phyloP scores from a whole-genome alignment of 2,797 vertebrate species.

The Helicolenus hilgendorfi region DNA sequence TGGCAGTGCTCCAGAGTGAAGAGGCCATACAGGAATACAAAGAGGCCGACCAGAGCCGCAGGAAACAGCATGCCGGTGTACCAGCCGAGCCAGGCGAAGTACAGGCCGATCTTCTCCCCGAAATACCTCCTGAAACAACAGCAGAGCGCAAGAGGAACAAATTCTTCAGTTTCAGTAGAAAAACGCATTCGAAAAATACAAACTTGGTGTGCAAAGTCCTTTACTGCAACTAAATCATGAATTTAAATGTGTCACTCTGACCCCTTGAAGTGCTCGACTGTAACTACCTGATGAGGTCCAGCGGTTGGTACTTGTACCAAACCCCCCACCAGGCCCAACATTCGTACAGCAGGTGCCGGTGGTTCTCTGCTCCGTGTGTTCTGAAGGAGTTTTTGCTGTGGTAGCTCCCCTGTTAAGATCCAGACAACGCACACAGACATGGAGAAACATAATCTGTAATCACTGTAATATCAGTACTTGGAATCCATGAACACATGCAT shows the following conservation, averaged over 20 bases:
- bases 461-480: not conserved
- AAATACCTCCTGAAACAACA: conserved; percentile 92
- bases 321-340: conserved; percentile 97
- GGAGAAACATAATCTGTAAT: not conserved
- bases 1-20: conserved; percentile 96
- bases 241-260: too few relatives aligned
- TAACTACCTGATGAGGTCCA: conserved; percentile 94
- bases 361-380: conserved; percentile 95
- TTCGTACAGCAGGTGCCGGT: conserved; percentile 95
- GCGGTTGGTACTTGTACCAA: conserved; percentile 97
- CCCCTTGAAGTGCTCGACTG: not conserved
- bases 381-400: conserved; percentile 95
- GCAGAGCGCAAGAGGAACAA: not conserved
- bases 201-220: too few relatives aligned
- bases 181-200: too few relatives aligned
- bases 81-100: conserved; percentile 97
- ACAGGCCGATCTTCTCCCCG: conserved; percentile 96
- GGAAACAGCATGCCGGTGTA: conserved; percentile 97
- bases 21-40: conserved; percentile 95
- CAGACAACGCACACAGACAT: not conserved
- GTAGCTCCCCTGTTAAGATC: conserved; percentile 92
- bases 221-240: too few relatives aligned
- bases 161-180: not conserved
- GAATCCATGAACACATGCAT: not conserved
- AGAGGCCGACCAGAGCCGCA: conserved; percentile 94